These are phyloP conservation scores for Drosophila ustulata DNA, from an alignment of 2,888 invertebrate species.

Conservation along the genomic window DNA sequence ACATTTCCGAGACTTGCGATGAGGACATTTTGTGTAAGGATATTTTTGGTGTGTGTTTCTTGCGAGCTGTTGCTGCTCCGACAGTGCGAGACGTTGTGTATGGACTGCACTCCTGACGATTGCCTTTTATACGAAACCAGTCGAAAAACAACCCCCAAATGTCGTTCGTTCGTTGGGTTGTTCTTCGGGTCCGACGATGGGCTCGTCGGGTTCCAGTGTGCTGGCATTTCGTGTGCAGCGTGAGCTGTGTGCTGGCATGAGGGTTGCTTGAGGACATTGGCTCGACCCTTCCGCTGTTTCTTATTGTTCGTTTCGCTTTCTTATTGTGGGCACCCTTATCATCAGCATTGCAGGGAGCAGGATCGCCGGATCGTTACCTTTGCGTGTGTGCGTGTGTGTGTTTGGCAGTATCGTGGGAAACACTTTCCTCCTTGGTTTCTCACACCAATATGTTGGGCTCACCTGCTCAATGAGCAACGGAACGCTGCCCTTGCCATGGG, in stretches of 20 bases:
- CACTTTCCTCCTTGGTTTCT: constrained; percentile 84
- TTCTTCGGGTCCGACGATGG: constrained; percentile 10
- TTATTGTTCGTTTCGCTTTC: constrained; percentile 74
- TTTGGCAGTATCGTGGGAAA: constrained; percentile 83
- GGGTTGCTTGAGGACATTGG: constrained; percentile 58
- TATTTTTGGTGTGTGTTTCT: constrained; percentile 28
- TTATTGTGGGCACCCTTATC: constrained; percentile 79
- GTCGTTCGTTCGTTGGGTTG: constrained; percentile 8
- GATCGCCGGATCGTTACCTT: constrained; percentile 71
- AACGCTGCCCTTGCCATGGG: constrained; percentile 64
- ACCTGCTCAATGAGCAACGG: constrained; percentile 81
- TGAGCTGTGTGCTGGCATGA: constrained; percentile 71
- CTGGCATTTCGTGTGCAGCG: constrained; percentile 63
- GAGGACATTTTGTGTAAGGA: constrained; percentile 71
- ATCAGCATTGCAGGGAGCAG: constrained; percentile 70
- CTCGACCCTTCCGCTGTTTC: constrained; percentile 72
- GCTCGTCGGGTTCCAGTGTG: constrained; percentile 40
- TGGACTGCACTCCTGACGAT: constrained; percentile 23
- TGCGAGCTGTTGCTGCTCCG: constrained; percentile 69
- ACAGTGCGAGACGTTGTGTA: constrained; percentile 75
- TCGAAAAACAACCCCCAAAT: constrained; percentile 63
- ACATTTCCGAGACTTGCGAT: constrained; percentile 86
- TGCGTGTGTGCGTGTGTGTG: constrained; percentile 35
- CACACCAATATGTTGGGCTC: constrained; percentile 83
- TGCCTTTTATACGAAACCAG: constrained; percentile 72